Conservation (phyloP, 2,888 invertebrate species). For the Pyrgus malvae region DNA sequence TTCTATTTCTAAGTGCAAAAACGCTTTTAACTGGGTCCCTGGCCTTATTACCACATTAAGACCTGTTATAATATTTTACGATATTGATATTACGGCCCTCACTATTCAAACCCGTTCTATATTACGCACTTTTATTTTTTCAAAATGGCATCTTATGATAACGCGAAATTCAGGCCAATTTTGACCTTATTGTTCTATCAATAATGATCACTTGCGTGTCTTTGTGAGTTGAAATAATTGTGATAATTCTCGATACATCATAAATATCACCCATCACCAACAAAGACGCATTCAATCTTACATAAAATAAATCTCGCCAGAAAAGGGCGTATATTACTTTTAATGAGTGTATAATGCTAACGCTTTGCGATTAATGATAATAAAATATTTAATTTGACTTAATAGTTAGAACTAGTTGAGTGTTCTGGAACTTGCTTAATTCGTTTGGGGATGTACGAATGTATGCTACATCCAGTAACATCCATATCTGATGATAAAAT, state of each 20-base stretch:
- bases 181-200: not conserved
- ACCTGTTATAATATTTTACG: slow-evolving; percentile 20
- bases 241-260: slow-evolving; percentile 2
- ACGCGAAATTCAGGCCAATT: not conserved
- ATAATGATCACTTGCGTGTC: not conserved
- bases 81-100: slow-evolving; percentile 21
- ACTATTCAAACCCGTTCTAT: slow-evolving; percentile 37
- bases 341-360: slow-evolving; percentile 1
- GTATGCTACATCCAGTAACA: too few species aligned
- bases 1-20: not conserved
- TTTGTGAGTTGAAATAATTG: not conserved
- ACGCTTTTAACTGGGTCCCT: not conserved
- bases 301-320: slow-evolving; percentile 2
- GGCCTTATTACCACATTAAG: slow-evolving; percentile 1
- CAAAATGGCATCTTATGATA: not conserved
- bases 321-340: slow-evolving; percentile 10
- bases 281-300: slow-evolving; percentile 6
- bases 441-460: too few species aligned
- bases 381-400: too few species aligned
- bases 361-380: not conserved
- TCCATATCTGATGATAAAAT: too few species aligned
- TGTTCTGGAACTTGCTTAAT: too few species aligned
- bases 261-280: slow-evolving; percentile 1
- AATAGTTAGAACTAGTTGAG: too few species aligned
- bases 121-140: slow-evolving; percentile 61